Base-by-base conservation (phyloP, 2,113 vertebrate species). In the Neodon shergylaensis region DNA sequence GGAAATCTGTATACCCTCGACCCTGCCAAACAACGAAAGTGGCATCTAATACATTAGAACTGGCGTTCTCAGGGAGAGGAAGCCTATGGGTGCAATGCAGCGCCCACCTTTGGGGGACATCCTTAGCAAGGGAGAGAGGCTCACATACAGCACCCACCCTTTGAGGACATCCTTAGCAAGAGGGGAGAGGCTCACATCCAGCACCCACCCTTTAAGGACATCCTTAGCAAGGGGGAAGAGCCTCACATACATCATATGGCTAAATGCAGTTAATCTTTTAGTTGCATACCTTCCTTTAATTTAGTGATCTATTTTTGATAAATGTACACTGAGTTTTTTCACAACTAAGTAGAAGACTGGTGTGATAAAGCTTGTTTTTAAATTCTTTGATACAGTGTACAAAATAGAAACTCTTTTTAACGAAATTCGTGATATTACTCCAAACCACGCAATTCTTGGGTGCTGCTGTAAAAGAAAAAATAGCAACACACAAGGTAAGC, bases 351-450 rank as follows among this genome's bases (percentile, higher is more conserved):
- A 74, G 65, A 61, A 96, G 63, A 26, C 54, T 42, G 42, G 72
- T 24, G 77, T 36, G 66, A 54, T 12, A 88, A 28, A 72, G 52
- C 22, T 19, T 77, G 65, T 36, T 89, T 54, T 89, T 54, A 39
- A 82, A 63, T 77, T 63, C 83, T 70, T 47, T 76, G 39, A 33
- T 84, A 65, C 68, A 14, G 52, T 65, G 19, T 61, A 77, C 70
- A 94, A 96, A 92, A 95, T 3, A 93, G 28, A 91, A 87, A 77
- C 47, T 16, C 44, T 90, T 63, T 84, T 44, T 47, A 88, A 28
- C 1, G 72, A n/a, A 83, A 91, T 74, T 21, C 16, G 1, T 73
- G 77, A n/a, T 49, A 70, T 16, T 88, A 91, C 17, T 72, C 22
- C 33, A 79, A 61, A 36, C 22, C 36, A 39, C 24, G 52, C 6